A percentile compares a stretch with the other conserved stretches of the same genome.
Conservation (phyloP, 1,140 invertebrate species). For the Procambarus virginalis region DNA sequence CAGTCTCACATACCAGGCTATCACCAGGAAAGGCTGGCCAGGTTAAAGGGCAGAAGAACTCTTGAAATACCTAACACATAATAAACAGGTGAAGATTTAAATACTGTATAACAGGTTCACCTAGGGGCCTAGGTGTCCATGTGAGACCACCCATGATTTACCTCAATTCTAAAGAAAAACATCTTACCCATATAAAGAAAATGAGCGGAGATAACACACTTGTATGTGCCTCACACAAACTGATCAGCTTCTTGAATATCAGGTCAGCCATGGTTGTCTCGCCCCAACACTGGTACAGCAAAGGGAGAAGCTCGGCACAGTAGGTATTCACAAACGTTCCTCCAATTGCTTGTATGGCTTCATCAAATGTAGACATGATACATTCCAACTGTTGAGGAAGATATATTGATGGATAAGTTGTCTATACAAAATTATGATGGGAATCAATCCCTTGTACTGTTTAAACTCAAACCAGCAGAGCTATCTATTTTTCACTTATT, state of each 20-base stretch:
- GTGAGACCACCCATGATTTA: too few relatives aligned
- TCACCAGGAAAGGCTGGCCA: too few relatives aligned
- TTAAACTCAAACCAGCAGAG: too few relatives aligned
- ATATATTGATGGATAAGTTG: background rate
- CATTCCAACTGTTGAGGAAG: slow-evolving; percentile 21
- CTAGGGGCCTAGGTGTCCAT: too few relatives aligned
- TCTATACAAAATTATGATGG: background rate
- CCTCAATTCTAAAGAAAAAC: background rate
- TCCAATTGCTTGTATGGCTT: slow-evolving; percentile 15
- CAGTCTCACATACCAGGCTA: too few relatives aligned
- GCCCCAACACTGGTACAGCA: slow-evolving; percentile 46
- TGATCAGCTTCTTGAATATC: slow-evolving; percentile 23
- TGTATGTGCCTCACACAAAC: slow-evolving; percentile 12
- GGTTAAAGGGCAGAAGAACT: too few relatives aligned
- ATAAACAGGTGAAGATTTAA: too few relatives aligned
- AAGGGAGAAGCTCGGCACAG: slow-evolving; percentile 18
- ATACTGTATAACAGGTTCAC: too few relatives aligned
- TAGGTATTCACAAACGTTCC: slow-evolving; percentile 29
- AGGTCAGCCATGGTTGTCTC: slow-evolving; percentile 8
- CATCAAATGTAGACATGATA: slow-evolving; percentile 29
- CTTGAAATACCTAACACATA: too few relatives aligned
- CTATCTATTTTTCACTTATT: too few relatives aligned
- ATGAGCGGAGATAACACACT: background rate
- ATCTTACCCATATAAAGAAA: slow-evolving; percentile 40
- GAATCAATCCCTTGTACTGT: background rate